Percentiles rank a stretch among this genome's conserved stretches.
These are phyloP conservation scores for Phaonia tiefii DNA, from an alignment of 2,888 invertebrate species.

Conservation along the genomic window DNA sequence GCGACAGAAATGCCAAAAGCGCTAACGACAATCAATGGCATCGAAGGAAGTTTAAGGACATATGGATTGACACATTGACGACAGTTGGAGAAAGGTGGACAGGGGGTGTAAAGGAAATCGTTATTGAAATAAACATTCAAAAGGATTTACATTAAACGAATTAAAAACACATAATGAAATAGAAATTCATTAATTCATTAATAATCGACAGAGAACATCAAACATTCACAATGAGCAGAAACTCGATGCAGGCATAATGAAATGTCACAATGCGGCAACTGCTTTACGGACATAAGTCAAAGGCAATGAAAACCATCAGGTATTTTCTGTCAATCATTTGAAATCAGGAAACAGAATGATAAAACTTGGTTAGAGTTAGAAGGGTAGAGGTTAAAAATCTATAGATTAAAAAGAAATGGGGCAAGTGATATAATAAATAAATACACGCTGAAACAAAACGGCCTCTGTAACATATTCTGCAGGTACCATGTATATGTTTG, in stretches of 20 bases:
- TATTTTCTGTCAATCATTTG: background rate
- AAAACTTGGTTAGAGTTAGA: too few species aligned
- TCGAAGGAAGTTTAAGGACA: conserved; percentile 13
- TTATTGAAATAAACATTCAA: conserved; percentile 42
- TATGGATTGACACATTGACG: conserved; percentile 21
- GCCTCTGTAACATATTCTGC: too few species aligned
- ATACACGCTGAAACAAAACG: too few species aligned
- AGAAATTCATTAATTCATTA: conserved; percentile 42
- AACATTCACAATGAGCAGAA: too few species aligned
- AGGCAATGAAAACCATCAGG: background rate
- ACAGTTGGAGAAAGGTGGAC: background rate
- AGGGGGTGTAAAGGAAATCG: conserved; percentile 3
- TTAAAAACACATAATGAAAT: conserved; percentile 38
- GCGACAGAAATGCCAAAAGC: conserved; percentile 18
- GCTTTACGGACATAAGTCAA: background rate
- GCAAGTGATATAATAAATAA: too few species aligned
- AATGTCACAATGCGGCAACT: background rate
- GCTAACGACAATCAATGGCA: conserved; percentile 13
- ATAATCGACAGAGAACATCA: conserved; percentile 25
- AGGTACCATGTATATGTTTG: too few species aligned
- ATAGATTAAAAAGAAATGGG: too few species aligned
- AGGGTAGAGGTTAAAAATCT: too few species aligned
- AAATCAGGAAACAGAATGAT: too few species aligned
- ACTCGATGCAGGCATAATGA: too few species aligned
- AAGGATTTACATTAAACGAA: conserved; percentile 60